These are phyloP conservation scores for Rhynchonycteris naso DNA, from an alignment of 2,797 vertebrate species.

Conservation along the genomic window DNA sequence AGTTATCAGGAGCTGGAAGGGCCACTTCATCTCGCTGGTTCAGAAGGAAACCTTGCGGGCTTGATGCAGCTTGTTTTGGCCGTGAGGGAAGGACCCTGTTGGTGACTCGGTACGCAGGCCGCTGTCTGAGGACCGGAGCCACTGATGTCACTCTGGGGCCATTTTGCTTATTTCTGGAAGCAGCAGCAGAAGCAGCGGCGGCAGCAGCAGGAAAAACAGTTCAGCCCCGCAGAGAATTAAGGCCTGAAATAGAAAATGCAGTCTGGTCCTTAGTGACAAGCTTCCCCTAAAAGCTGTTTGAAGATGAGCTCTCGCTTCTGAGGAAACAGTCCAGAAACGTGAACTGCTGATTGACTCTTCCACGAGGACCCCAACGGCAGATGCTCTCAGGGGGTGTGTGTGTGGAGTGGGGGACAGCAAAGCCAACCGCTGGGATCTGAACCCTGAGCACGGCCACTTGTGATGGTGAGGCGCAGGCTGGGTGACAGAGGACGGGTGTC, in stretches of 20 bases:
- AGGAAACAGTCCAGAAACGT: neutral
- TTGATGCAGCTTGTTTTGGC: slow-evolving; percentile 3
- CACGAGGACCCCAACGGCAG: neutral
- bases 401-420: neutral
- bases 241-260: slow-evolving; percentile 54
- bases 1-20: slow-evolving; percentile 8
- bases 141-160: slow-evolving; percentile 18
- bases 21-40: neutral
- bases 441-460: no score
- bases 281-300: slow-evolving; percentile 48
- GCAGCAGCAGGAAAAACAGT: slow-evolving; percentile 35
- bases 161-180: slow-evolving; percentile 66
- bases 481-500: rapidly evolving
- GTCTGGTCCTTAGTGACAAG: neutral
- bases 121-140: neutral
- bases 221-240: slow-evolving; percentile 57
- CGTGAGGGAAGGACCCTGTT: neutral
- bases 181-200: neutral
- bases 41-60: neutral
- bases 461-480: neutral
- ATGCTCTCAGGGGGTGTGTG: neutral
- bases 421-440: neutral
- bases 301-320: neutral
- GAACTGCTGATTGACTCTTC: neutral
- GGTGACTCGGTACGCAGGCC: neutral